Evolutionary conservation across 2,113 vertebrate species (phyloP).

Genomic region (Rhombomys opimus): DNA sequence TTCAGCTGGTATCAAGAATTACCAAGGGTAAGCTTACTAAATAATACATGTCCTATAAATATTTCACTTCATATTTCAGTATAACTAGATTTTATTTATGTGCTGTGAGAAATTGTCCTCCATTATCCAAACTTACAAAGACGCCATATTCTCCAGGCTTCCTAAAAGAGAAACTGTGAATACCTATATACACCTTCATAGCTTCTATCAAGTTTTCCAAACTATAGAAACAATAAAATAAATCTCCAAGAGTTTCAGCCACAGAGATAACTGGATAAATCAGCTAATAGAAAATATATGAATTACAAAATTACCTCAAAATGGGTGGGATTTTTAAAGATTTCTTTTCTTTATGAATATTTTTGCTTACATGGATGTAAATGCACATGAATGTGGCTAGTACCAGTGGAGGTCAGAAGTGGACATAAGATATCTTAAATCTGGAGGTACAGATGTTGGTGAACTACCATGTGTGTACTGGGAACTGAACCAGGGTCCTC

Average conservation of each 20-base stretch:
- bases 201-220: constrained; percentile 9
- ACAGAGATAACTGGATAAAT: constrained; percentile 48
- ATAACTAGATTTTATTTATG: neutral
- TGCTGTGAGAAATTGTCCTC: neutral
- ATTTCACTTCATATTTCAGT: neutral
- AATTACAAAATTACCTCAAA: constrained; percentile 28
- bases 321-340: neutral
- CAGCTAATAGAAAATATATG: constrained; percentile 48
- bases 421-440: neutral
- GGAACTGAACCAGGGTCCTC: neutral
- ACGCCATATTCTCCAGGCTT: neutral
- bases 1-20: constrained; percentile 98
- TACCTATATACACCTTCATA: constrained; percentile 29
- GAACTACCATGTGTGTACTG: neutral
- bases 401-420: neutral
- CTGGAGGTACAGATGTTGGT: neutral
- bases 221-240: neutral
- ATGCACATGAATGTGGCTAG: neutral
- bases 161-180: neutral
- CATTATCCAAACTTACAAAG: neutral
- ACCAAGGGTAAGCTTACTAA: constrained; percentile 90
- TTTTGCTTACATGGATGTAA: neutral
- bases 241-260: neutral
- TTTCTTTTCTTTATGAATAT: neutral
- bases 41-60: neutral